Evolutionary conservation across 2,888 invertebrate species (phyloP).

Genomic region (Drosophila koepferae): DNA sequence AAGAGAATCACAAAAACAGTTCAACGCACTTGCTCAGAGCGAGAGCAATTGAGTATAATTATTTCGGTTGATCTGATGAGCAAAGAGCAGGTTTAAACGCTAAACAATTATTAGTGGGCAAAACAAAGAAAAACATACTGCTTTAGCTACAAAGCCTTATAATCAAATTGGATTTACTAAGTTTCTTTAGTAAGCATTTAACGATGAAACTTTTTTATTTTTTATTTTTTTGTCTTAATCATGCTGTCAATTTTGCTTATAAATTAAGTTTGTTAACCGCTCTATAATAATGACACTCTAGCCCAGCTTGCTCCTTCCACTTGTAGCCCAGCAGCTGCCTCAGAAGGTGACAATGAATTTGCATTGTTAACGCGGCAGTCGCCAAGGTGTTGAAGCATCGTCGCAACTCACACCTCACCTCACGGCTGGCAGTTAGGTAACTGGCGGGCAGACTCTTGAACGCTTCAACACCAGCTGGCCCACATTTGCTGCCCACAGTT

Average conservation of each 20-base stretch:
- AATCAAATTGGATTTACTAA: too few relatives aligned
- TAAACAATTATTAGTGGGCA: too few relatives aligned
- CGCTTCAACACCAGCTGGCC: constrained; percentile 62
- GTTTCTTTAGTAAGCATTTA: not conserved
- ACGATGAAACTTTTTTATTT: not conserved
- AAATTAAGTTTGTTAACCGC: constrained; percentile 22
- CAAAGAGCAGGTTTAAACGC: too few relatives aligned
- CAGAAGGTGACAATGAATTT: constrained; percentile 77
- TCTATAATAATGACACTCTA: not conserved
- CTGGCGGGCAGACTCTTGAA: constrained; percentile 65
- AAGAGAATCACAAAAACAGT: too few relatives aligned
- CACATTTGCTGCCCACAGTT: constrained; percentile 38
- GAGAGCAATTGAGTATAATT: too few relatives aligned
- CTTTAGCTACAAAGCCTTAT: too few relatives aligned
- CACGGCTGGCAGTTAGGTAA: constrained; percentile 11
- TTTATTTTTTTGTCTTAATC: constrained; percentile 18
- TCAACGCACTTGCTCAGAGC: too few relatives aligned
- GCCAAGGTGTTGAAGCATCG: constrained; percentile 58
- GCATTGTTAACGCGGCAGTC: constrained; percentile 72
- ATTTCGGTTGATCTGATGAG: too few relatives aligned
- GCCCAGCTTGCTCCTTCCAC: not conserved
- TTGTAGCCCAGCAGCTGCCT: constrained; percentile 10
- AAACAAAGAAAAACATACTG: too few relatives aligned
- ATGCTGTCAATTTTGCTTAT: constrained; percentile 19
- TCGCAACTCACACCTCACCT: constrained; percentile 51